Evolutionary conservation across 1,140 invertebrate genomes (phyloP).

Genomic region (Mamestra configurata): DNA sequence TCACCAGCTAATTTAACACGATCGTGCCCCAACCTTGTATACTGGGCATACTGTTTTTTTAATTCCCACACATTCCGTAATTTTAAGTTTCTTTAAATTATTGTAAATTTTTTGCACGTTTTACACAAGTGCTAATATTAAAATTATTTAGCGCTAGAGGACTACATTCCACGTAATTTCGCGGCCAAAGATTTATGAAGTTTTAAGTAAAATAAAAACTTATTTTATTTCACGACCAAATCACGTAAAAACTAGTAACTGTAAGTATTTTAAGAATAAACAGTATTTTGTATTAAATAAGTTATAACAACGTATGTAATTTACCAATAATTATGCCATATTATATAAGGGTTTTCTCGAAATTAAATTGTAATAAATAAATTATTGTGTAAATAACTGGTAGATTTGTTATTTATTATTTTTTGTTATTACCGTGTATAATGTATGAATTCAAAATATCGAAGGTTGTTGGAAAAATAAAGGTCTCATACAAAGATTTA

Average conservation of each 20-base stretch:
- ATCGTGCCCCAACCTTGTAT: no score
- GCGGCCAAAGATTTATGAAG: slow-evolving; percentile 45
- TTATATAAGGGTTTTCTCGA: slow-evolving; percentile 61
- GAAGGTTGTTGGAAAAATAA: slow-evolving; percentile 46
- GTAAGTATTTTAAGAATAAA: slow-evolving; percentile 31
- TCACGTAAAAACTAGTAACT: background rate
- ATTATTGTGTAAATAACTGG: slow-evolving; percentile 54
- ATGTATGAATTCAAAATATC: slow-evolving; percentile 20
- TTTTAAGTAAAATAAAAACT: slow-evolving; percentile 9
- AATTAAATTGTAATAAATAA: slow-evolving; percentile 43
- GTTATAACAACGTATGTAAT: slow-evolving; percentile 40
- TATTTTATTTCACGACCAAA: slow-evolving; percentile 20
- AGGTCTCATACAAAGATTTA: background rate
- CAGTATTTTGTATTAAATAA: slow-evolving; percentile 51
- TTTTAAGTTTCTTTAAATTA: slow-evolving; percentile 4
- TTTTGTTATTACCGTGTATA: slow-evolving; percentile 51
- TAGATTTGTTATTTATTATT: slow-evolving; percentile 66
- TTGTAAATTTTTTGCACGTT: background rate
- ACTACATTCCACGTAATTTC: slow-evolving; percentile 40
- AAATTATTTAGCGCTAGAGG: background rate
- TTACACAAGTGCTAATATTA: slow-evolving; percentile 6
- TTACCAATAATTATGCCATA: slow-evolving; percentile 62
- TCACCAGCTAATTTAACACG: no score
- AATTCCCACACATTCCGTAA: slow-evolving; percentile 34
- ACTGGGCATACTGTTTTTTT: background rate